Base-by-base conservation (phyloP, 2,888 invertebrate genomes). In the Anagyrus pseudococci region DNA sequence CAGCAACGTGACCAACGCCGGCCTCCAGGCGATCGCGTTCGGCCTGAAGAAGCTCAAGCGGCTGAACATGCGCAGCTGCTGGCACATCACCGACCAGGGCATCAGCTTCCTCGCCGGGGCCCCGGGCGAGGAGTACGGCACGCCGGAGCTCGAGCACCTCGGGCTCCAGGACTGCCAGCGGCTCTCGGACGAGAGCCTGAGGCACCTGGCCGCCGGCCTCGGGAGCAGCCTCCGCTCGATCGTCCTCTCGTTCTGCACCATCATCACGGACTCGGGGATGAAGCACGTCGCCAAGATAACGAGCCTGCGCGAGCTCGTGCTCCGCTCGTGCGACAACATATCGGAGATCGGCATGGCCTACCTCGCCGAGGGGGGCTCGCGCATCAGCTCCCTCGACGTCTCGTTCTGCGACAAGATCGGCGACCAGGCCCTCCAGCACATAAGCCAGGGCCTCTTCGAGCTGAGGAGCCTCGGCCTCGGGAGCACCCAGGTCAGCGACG, bases 371-470 rank as follows among this genome's bases (percentile, higher is more conserved):
- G 94, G 94, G 29, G 93, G 93, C 37, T 89, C 90, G 56, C 85
- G 91, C 68, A 87, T 97, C 69, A 86, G 89, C 19, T 89, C 91
- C 6, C 82, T 97, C 67, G 96, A 97, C 81, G 94, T 96, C 6
- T 95, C 95, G 66, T 97, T 97, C 81, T 97, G 96, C 84, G 96
- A 96, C 83, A 95, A 96, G 83, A 92, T 97, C 72, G 93, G 94
- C 62, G 96, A 96, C 79, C 92, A 92, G 77, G 94, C 94, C 1
- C 83, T 96, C 63, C 88, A 90, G 53, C 93, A 94, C 82, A 89
- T 96, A 49, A 92, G 95, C n/a, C 90, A 94, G 77, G 96, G 96
- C 53, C 84, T 96, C 60, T 93, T 91, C 73, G 89, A 92, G 67
- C 84, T 97, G 62, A 87, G 89, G 64, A 91, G 90, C 68, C 85